Percentiles rank a stretch among this genome's conserved stretches.
Evolutionary conservation across 2,888 invertebrate genomes (phyloP).

Genomic region (Rugalucina vietnamica): DNA sequence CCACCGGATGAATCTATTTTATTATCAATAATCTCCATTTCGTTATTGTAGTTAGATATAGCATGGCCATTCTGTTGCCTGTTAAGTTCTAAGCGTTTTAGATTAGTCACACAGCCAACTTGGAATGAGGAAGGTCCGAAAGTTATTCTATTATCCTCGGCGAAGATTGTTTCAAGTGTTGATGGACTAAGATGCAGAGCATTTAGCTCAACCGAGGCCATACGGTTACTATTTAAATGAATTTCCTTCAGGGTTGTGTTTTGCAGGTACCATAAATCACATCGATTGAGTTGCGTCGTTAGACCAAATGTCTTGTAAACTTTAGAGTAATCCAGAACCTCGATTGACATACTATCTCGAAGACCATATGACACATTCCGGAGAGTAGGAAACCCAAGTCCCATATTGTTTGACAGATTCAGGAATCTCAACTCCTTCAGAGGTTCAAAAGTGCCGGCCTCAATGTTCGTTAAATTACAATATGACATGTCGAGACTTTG

Average conservation of each 20-base stretch:
- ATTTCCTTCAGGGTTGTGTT: slow-evolving; percentile 46
- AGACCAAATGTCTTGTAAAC: slow-evolving; percentile 43
- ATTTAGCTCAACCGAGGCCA: slow-evolving; percentile 33
- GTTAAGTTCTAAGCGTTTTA: background rate
- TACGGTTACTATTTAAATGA: slow-evolving; percentile 27
- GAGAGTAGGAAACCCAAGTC: slow-evolving; percentile 28
- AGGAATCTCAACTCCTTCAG: slow-evolving; percentile 15
- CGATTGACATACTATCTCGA: slow-evolving; percentile 43
- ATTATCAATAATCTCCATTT: too few species aligned
- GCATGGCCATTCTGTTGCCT: slow-evolving; percentile 9
- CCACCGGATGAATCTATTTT: too few species aligned
- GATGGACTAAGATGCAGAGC: slow-evolving; percentile 19
- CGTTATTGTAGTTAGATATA: slow-evolving; percentile 1
- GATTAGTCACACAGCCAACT: slow-evolving; percentile 13
- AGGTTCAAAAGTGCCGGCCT: slow-evolving; percentile 17
- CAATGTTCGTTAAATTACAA: slow-evolving; percentile 18
- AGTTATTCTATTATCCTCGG: slow-evolving; percentile 40
- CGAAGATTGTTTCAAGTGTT: slow-evolving; percentile 13
- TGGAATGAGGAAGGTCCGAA: slow-evolving; percentile 45
- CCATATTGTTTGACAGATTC: slow-evolving; percentile 42
- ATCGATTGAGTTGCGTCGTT: slow-evolving; percentile 1
- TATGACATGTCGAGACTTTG: slow-evolving; percentile 18
- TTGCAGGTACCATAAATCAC: slow-evolving; percentile 46
- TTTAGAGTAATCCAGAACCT: slow-evolving; percentile 33
- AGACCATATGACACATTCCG: slow-evolving; percentile 46